Evolutionary conservation across 2,797 vertebrate genomes (phyloP).

Genomic region (Microtus obscurus): DNA sequence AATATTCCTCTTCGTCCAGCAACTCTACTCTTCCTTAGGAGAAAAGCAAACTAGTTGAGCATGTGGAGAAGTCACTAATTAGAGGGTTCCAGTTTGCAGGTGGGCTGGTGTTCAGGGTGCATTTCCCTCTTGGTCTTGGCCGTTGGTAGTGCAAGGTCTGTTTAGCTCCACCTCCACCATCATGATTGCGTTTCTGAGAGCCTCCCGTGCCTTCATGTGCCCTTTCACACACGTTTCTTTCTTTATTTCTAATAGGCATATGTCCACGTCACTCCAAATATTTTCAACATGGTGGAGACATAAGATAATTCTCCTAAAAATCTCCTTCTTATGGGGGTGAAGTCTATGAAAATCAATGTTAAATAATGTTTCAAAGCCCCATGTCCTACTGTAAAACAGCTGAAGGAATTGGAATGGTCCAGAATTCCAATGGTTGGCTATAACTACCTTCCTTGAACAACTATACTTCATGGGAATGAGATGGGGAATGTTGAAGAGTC

Average conservation of each 20-base stretch:
- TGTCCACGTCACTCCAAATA: background rate
- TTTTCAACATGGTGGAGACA: background rate
- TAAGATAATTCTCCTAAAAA: constrained; percentile 14
- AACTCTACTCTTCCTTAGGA: constrained; percentile 9
- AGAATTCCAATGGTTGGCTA: background rate
- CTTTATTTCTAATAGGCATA: background rate
- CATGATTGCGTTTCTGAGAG: background rate
- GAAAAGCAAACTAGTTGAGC: background rate
- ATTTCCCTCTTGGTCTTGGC: background rate
- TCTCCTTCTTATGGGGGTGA: background rate
- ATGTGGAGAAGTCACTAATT: background rate
- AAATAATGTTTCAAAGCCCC: constrained; percentile 27
- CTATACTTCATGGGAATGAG: background rate
- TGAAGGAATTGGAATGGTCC: background rate
- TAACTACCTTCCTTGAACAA: background rate
- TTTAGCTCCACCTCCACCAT: background rate
- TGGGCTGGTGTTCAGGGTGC: background rate
- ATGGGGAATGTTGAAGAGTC: background rate
- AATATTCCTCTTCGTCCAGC: background rate
- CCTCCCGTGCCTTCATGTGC: background rate
- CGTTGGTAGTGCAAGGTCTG: background rate
- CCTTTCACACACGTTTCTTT: background rate
- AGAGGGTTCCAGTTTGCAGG: background rate
- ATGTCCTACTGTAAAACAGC: background rate
- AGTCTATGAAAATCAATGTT: background rate